A percentile compares a stretch with the other conserved stretches of the same genome.
Conservation (phyloP, 2,888 invertebrate species). For the Ametastegia equiseti region DNA sequence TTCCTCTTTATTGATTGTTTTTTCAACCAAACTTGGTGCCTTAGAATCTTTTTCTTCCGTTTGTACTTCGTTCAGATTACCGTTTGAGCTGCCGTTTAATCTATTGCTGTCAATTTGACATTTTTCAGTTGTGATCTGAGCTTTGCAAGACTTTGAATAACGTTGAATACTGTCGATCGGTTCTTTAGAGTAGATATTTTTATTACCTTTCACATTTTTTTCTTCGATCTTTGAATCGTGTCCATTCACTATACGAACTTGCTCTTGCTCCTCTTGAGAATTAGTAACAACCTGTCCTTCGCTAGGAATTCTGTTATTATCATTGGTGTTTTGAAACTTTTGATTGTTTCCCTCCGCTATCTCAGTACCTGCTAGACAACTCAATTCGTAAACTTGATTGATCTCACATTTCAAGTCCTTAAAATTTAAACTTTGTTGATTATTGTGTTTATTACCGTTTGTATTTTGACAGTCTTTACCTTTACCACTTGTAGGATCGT, state of each 20-base stretch:
- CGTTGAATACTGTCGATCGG: conserved; percentile 3
- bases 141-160: conserved; percentile 3
- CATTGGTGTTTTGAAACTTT: background rate
- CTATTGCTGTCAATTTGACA: conserved; percentile 1
- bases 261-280: background rate
- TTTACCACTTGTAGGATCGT: conserved; percentile 25
- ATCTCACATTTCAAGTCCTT: conserved; percentile 39
- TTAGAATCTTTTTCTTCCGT: conserved; percentile 30
- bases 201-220: background rate
- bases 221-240: conserved; percentile 19
- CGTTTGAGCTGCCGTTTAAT: conserved; percentile 34
- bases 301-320: conserved; percentile 2
- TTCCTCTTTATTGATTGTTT: conserved; percentile 43
- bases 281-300: conserved; percentile 1
- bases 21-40: conserved; percentile 21
- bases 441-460: conserved; percentile 48
- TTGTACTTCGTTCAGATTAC: conserved; percentile 20
- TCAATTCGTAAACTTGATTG: conserved; percentile 22
- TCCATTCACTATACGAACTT: conserved; percentile 20
- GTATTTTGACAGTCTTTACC: conserved; percentile 13
- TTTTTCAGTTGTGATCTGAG: background rate
- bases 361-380: conserved; percentile 43
- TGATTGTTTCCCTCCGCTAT: conserved; percentile 42
- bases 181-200: conserved; percentile 5
- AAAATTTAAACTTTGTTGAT: conserved; percentile 47